Evolutionary conservation across 2,113 vertebrate genomes (phyloP), one percentile per base, ranked within the genome.

Genomic region (Dinomys branickii): DNA sequence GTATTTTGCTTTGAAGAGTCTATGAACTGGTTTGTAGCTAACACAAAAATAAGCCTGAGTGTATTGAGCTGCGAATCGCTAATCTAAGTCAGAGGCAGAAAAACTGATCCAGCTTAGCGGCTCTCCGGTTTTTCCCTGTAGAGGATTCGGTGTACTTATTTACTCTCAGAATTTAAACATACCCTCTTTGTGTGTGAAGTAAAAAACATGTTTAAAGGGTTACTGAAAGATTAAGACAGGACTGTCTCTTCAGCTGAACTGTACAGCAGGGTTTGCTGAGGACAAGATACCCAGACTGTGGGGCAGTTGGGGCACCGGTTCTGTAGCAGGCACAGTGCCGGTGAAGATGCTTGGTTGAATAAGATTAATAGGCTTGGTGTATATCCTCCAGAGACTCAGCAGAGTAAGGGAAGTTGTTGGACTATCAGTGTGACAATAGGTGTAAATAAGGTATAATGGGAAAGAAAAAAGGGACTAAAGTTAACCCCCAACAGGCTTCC

Each of bases 1-100:
- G 17, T 67, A 96, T 94, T 98, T 94, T 95, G 85, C 35, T 73
- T 92, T 97, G 95, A 88, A 88, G 69, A 85, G 47, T 19, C 91
- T 94, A 65, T 77, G 56, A 96, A 58, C 85, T 78, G 61, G 80
- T 96, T 91, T 97, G 73, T 61, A 95, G 73, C 47, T 73, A 44
- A n/a, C 20, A 44, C 59, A 65, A 30, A 98, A 94, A 82, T 93
- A 56, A 94, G 38, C 41, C 61, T 30, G 61, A 83, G 38, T 33
- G n/a, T 38, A 78, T 28, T 44, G 52, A 7, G 63, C 92, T 93
- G 71, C 73, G 94, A 95, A 96, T 91, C 75, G 73, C 89, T 89
- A 93, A 96, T 94, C 44, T 85, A 96, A 78, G 9, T 28, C 58
- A 50, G 58, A 96, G 47, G 59, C 56, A 85, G 85, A 91, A 88